phyloP scores from a whole-genome alignment of 2,888 invertebrate species.

The Coenonympha glycerion region DNA sequence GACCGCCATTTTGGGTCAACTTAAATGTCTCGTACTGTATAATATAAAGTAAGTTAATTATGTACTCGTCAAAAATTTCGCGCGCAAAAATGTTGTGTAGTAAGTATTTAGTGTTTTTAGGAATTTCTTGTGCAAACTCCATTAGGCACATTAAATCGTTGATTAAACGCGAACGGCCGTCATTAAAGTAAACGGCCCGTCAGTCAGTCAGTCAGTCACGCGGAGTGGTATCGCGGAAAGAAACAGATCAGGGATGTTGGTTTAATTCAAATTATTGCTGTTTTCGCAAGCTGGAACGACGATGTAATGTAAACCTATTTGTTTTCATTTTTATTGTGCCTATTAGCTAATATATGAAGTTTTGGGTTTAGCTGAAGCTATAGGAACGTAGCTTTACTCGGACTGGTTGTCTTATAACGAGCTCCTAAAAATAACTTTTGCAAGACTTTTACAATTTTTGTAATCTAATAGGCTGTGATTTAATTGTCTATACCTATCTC shows the following conservation, averaged over 20 bases:
- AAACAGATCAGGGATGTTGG: conserved; percentile 2
- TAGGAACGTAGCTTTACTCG: too few species aligned
- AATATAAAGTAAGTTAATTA: too few species aligned
- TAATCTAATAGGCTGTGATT: too few species aligned
- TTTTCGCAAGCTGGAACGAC: background rate
- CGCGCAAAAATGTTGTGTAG: background rate
- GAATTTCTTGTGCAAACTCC: background rate
- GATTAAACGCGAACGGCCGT: background rate
- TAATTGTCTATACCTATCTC: too few species aligned
- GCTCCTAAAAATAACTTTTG: too few species aligned
- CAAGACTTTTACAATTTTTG: too few species aligned
- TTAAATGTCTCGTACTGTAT: too few species aligned
- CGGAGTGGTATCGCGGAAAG: background rate
- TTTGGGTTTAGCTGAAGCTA: background rate
- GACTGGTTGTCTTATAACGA: too few species aligned
- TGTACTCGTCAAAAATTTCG: background rate
- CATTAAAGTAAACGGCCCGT: background rate
- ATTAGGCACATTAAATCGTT: background rate
- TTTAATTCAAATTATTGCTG: conserved; percentile 4
- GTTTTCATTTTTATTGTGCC: conserved; percentile 11
- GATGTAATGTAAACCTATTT: background rate
- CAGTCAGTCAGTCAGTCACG: background rate
- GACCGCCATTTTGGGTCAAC: too few species aligned
- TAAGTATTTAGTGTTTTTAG: background rate
- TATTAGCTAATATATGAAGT: background rate